These are phyloP conservation scores for Gambusia yucatana DNA, from an alignment of 2,797 vertebrate genomes.

Conservation along the genomic window DNA sequence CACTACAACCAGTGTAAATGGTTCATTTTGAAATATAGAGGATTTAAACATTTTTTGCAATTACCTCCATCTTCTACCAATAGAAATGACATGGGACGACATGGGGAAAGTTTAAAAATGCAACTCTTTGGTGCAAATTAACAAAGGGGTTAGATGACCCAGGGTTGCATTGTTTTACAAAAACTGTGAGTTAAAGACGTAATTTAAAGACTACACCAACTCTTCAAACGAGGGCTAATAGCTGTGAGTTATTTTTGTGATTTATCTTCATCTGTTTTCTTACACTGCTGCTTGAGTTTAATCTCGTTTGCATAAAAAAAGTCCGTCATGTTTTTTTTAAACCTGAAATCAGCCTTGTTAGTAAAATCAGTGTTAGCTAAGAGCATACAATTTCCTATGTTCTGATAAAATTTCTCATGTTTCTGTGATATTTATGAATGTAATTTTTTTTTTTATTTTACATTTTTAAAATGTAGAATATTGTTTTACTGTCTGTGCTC, in stretches of 20 bases:
- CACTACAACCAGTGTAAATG: neutral
- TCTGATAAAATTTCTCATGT: slow-evolving; percentile 33
- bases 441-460: slow-evolving; percentile 19
- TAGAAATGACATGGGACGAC: neutral
- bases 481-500: slow-evolving; percentile 45
- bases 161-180: neutral
- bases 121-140: neutral
- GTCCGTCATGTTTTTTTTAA: slow-evolving; percentile 32
- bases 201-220: slow-evolving; percentile 38
- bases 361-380: slow-evolving; percentile 19
- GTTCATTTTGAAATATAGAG: neutral
- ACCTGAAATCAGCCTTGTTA: slow-evolving; percentile 29
- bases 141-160: neutral
- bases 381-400: slow-evolving; percentile 33
- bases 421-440: slow-evolving; percentile 69
- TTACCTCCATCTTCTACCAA: neutral
- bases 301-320: slow-evolving; percentile 34
- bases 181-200: slow-evolving; percentile 51
- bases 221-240: slow-evolving; percentile 4
- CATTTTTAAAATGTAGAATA: slow-evolving; percentile 56
- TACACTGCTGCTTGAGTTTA: slow-evolving; percentile 30
- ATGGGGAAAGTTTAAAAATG: neutral
- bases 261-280: slow-evolving; percentile 12
- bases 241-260: slow-evolving; percentile 11
- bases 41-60: neutral